A percentile compares a stretch with the other conserved stretches of the same genome.
These are phyloP conservation scores for Cassiopea xamachana DNA, from an alignment of 30 jellyfish, hydroid and myxozoan species.

Conservation along the genomic window DNA sequence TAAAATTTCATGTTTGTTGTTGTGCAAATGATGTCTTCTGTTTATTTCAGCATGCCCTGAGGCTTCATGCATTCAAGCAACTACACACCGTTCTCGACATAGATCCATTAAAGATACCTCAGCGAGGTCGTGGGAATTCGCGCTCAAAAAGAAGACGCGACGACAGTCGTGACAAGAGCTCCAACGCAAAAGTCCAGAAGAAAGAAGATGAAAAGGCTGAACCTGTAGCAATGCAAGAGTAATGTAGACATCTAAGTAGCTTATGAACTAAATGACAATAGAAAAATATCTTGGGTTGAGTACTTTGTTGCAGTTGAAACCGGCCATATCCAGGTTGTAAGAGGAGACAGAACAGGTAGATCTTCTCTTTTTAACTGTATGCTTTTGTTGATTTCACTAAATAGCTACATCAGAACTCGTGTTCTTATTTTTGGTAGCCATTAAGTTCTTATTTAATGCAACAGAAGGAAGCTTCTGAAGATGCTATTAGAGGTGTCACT, in stretches of 20 bases:
- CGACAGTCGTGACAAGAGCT: constrained; percentile 41
- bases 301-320: too few species aligned
- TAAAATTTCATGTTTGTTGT: background rate
- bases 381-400: too few species aligned
- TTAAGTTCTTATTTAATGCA: too few species aligned
- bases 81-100: constrained; percentile 88
- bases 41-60: constrained; percentile 81
- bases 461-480: too few species aligned
- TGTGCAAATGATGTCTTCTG: background rate
- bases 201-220: constrained; percentile 55
- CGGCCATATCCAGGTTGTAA: too few species aligned
- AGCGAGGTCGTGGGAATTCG: constrained; percentile 57
- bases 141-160: constrained; percentile 71
- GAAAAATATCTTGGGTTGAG: too few species aligned
- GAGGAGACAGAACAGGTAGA: too few species aligned
- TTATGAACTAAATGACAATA: too few species aligned
- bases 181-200: constrained; percentile 59
- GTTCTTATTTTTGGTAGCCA: too few species aligned
- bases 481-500: too few species aligned
- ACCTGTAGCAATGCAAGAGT: constrained; percentile 39
- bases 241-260: background rate
- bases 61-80: constrained; percentile 88
- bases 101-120: constrained; percentile 81
- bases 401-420: too few species aligned
- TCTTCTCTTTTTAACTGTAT: too few species aligned